Conservation (phyloP, 2,888 invertebrate species). For the Drosophila affinis region DNA sequence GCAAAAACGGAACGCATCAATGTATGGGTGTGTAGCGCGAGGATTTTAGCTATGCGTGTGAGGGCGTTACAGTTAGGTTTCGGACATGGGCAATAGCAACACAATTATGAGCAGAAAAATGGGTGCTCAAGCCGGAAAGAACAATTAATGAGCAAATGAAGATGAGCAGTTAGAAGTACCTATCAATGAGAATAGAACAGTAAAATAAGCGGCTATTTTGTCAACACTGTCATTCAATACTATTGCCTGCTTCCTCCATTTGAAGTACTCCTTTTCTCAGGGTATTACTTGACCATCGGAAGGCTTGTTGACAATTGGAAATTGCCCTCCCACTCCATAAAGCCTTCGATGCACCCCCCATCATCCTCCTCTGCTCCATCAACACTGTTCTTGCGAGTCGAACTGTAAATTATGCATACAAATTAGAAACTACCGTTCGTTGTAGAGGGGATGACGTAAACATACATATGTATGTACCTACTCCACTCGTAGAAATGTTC, state of each 20-base stretch:
- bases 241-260: conserved; percentile 25
- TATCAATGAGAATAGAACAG: no score
- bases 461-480: no score
- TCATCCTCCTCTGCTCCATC: background rate
- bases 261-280: conserved; percentile 36
- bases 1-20: no score
- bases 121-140: no score
- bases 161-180: no score
- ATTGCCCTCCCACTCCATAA: conserved; percentile 4
- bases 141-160: no score
- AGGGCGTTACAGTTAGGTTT: no score
- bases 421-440: conserved; percentile 65
- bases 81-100: no score
- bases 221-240: conserved; percentile 20
- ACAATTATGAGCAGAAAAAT: no score
- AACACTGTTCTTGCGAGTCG: conserved; percentile 20
- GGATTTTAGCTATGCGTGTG: no score
- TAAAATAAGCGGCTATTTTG: no score
- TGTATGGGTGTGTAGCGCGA: no score
- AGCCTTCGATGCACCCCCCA: background rate
- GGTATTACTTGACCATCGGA: conserved; percentile 40
- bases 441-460: conserved; percentile 64
- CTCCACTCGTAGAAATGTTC: conserved; percentile 58
- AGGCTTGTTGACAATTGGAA: conserved; percentile 53
- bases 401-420: conserved; percentile 75